Percentiles rank a stretch among this genome's conserved stretches.
These are phyloP conservation scores for Spisula solida DNA, from an alignment of 2,888 invertebrate species.

Conservation along the genomic window DNA sequence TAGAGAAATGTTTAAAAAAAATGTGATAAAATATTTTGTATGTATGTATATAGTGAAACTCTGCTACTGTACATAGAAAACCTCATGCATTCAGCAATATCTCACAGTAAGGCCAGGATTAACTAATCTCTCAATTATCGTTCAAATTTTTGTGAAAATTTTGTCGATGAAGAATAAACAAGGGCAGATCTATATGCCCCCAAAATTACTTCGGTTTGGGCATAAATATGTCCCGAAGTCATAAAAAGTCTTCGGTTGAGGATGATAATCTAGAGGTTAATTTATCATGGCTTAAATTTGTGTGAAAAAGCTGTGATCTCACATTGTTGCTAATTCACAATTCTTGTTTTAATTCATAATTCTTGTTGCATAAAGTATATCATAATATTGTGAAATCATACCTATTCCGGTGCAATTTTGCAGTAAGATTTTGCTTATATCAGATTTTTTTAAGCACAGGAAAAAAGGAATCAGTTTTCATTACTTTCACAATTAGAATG, in stretches of 20 bases:
- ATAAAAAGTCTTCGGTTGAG: too few species aligned
- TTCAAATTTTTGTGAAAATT: too few species aligned
- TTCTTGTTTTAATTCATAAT: not conserved
- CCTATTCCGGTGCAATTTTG: not conserved
- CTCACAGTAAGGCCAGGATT: not conserved
- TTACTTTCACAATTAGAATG: not conserved
- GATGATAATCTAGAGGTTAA: not conserved
- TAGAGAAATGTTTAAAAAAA: not conserved
- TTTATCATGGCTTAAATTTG: not conserved
- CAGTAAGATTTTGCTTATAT: not conserved
- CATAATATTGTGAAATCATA: too few species aligned
- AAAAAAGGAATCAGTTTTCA: slow-evolving; percentile 2
- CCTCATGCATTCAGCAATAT: slow-evolving; percentile 2
- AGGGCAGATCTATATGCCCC: too few species aligned
- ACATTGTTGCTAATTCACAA: not conserved
- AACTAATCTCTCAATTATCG: too few species aligned
- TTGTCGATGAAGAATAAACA: too few species aligned
- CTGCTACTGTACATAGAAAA: not conserved
- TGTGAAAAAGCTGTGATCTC: not conserved
- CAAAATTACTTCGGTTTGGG: too few species aligned
- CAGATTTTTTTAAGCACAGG: not conserved
- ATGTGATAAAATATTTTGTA: slow-evolving; percentile 24
- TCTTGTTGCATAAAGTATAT: not conserved
- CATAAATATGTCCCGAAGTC: too few species aligned
- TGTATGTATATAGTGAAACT: slow-evolving; percentile 18